phyloP scores from a whole-genome alignment of 2,888 invertebrate genomes.

The Catocala nupta region DNA sequence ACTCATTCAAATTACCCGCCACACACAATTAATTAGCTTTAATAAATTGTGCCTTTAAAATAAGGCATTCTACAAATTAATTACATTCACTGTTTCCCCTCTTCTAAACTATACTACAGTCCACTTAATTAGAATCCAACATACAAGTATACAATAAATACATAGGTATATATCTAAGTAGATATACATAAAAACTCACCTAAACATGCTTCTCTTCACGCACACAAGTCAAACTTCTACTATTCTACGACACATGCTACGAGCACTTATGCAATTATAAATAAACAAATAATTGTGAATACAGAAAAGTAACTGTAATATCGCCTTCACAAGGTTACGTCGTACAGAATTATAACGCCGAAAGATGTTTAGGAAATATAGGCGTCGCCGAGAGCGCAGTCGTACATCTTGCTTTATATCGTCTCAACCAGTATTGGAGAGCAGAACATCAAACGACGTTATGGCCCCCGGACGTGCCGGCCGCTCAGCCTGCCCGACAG shows the following conservation, averaged over 20 bases:
- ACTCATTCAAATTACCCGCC: too few relatives aligned
- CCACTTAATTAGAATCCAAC: too few relatives aligned
- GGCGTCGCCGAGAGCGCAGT: constrained; percentile 86
- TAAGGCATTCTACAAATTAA: too few relatives aligned
- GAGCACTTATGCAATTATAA: constrained; percentile 26
- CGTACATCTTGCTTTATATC: constrained; percentile 85
- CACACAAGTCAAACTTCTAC: constrained; percentile 25
- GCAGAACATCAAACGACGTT: constrained; percentile 87
- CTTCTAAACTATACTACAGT: too few relatives aligned
- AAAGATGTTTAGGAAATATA: constrained; percentile 87
- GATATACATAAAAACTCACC: too few relatives aligned
- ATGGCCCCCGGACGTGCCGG: constrained; percentile 85
- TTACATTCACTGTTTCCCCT: too few relatives aligned
- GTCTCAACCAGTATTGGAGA: constrained; percentile 86
- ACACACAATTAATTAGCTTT: too few relatives aligned
- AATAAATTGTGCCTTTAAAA: too few relatives aligned
- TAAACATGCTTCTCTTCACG: constrained; percentile 2
- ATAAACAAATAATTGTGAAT: constrained; percentile 17
- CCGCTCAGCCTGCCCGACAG: constrained; percentile 69
- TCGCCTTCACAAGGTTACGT: constrained; percentile 77
- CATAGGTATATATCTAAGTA: too few relatives aligned
- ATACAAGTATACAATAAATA: too few relatives aligned
- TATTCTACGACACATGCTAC: constrained; percentile 29
- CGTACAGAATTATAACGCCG: constrained; percentile 77
- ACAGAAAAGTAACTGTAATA: constrained; percentile 44